Base-by-base conservation (phyloP, 37 sponge, comb jelly and placozoan genomes). In the Axinella damicornis region DNA sequence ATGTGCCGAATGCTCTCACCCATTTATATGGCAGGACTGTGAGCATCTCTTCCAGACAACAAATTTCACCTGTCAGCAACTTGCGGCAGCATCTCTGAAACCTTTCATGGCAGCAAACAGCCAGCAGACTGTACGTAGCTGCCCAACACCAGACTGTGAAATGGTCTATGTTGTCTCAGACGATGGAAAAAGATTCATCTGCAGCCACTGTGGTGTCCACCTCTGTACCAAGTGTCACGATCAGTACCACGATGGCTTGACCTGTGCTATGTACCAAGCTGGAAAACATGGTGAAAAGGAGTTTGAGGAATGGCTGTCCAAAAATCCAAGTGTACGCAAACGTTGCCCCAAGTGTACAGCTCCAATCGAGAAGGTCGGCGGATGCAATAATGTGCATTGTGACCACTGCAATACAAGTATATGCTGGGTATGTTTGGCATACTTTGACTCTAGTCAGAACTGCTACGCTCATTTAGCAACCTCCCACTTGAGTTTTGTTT, bases 1-100 rank as follows among this genome's bases (percentile, higher is more conserved):
- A 5, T 92, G 93, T 88, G 89, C 93, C 32, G 76, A 78, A 56
- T 92, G 93, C 75, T 52, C 22, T 28, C n/a, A 85, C 38, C 60
- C 31, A 41, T 85, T 92, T 75, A 85, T 92, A 18, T 80, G 80
- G 86, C 83, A 88, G 74, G 93, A 92, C 46, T 92, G 83, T 72
- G 65, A 76, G 16, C 81, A 84, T 80, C 69, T 88, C 16, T 69
- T 64, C 55, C 72, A 83, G 30, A 31, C 24, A 24, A 57, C 67
- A 64, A 76, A 81, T 13, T 69, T 58, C 19, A 76, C 16, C 22
- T 24, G 79, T 19, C 73, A 53, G 59, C 60, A 56, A 11, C 55
- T 92, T 1, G 30, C 57, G 35, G 25, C 64, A 17, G 60, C 79
- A 14, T 78, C 88, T 37, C 56, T 92, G 38, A 63, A 59, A 46